These are phyloP conservation scores for Elephantulus edwardii DNA, from an alignment of 2,113 vertebrate species.

Conservation along the genomic window DNA sequence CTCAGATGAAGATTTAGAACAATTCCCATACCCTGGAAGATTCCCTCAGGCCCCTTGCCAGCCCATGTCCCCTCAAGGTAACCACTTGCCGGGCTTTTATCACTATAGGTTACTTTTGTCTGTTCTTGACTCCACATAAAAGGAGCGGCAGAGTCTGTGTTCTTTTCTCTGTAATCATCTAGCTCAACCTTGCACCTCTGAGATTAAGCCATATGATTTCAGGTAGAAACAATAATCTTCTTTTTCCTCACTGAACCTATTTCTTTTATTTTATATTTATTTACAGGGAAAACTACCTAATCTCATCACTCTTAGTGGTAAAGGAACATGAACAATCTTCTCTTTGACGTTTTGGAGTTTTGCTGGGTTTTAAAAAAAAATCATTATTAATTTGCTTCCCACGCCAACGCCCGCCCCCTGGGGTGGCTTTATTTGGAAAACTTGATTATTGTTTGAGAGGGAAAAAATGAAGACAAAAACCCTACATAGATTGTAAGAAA, in stretches of 20 bases:
- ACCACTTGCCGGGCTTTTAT: not conserved
- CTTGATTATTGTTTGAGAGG: not conserved
- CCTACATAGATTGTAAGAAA: not conserved
- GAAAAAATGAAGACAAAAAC: not conserved
- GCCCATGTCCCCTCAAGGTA: too few species aligned
- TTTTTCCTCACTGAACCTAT: too few species aligned
- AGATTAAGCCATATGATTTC: not conserved
- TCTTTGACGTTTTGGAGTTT: too few species aligned
- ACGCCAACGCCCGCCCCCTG: too few species aligned
- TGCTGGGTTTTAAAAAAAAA: too few species aligned
- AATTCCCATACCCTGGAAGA: not conserved
- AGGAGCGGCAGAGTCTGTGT: not conserved
- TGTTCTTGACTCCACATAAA: not conserved
- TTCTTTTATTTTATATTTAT: too few species aligned
- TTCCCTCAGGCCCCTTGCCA: not conserved
- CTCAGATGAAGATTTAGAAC: not conserved
- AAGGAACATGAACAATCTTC: too few species aligned
- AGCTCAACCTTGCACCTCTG: not conserved
- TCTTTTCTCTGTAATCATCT: not conserved
- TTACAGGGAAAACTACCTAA: too few species aligned
- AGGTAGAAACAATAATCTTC: not conserved
- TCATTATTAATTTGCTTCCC: too few species aligned
- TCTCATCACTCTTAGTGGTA: too few species aligned
- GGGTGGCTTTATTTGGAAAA: too few species aligned
- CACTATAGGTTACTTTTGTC: not conserved